Conservation (phyloP, 2,888 invertebrate species). For the Amphipyra tragopoginis region DNA sequence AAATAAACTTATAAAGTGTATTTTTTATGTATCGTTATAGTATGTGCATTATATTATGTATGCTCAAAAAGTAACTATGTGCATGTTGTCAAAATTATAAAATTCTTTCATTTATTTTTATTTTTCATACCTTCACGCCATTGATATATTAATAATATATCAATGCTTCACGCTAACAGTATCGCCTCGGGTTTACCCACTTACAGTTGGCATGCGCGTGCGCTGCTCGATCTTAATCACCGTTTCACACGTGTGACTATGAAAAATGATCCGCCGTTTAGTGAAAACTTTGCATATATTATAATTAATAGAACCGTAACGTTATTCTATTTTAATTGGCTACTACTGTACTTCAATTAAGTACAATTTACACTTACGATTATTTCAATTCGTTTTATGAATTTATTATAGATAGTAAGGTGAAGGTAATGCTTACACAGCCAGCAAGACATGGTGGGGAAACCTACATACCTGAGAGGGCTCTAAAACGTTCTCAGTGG, state of each 20-base stretch:
- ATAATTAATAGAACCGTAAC: conserved; percentile 47
- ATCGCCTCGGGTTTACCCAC: conserved; percentile 37
- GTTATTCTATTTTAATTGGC: conserved; percentile 19
- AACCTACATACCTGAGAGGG: no score
- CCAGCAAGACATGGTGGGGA: no score
- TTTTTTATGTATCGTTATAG: no score
- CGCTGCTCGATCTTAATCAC: conserved; percentile 62
- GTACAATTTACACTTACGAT: background rate
- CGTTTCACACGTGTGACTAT: conserved; percentile 60
- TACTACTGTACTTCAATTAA: conserved; percentile 1
- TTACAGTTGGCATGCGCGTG: conserved; percentile 57
- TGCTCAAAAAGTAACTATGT: no score
- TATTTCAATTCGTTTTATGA: background rate
- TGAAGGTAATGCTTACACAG: no score
- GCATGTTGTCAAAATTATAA: no score
- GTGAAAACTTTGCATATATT: conserved; percentile 57
- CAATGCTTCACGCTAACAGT: conserved; percentile 30
- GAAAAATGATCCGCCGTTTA: conserved; percentile 58
- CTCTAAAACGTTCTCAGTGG: no score
- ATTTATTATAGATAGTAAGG: background rate
- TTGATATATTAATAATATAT: no score
- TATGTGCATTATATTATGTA: no score
- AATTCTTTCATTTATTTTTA: no score
- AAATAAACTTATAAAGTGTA: no score
- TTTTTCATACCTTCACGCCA: no score